Percentiles rank a stretch among this genome's conserved stretches.
These are phyloP conservation scores for Dicaeum eximium DNA, from an alignment of 2,113 vertebrate genomes.

Conservation along the genomic window DNA sequence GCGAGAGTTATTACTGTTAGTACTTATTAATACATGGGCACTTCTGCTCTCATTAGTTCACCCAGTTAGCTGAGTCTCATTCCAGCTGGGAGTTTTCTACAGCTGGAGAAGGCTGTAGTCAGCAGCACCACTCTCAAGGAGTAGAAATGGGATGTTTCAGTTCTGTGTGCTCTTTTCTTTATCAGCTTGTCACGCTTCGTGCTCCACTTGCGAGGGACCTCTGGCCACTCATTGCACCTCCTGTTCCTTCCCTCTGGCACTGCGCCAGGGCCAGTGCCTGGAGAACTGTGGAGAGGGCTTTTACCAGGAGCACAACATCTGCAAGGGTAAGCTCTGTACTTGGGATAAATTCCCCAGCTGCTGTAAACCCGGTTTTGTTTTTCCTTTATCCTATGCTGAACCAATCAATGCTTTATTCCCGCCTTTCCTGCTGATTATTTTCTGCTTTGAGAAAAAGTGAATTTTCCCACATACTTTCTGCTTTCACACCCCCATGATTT, in stretches of 20 bases:
- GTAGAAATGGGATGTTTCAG: neutral
- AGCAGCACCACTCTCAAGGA: neutral
- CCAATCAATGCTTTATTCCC: neutral
- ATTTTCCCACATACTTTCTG: neutral
- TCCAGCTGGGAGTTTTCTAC: neutral
- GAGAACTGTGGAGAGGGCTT: constrained; percentile 82
- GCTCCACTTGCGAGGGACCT: constrained; percentile 81
- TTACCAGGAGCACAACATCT: constrained; percentile 74
- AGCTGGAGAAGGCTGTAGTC: neutral
- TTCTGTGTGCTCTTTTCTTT: neutral
- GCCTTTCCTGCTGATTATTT: neutral
- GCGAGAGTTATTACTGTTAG: neutral
- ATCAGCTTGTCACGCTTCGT: constrained; percentile 85
- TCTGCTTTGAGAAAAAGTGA: neutral
- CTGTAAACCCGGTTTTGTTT: neutral
- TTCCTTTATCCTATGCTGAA: neutral
- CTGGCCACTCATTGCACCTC: constrained; percentile 77
- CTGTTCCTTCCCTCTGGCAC: constrained; percentile 69
- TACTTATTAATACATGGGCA: neutral
- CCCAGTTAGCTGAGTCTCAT: neutral
- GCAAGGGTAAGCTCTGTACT: constrained; percentile 76
- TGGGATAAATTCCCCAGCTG: neutral
- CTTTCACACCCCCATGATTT: neutral
- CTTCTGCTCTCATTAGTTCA: neutral
- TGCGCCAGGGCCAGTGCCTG: constrained; percentile 84